Base-by-base conservation (phyloP, 2,888 invertebrate genomes). In the Synergus japonicus region DNA sequence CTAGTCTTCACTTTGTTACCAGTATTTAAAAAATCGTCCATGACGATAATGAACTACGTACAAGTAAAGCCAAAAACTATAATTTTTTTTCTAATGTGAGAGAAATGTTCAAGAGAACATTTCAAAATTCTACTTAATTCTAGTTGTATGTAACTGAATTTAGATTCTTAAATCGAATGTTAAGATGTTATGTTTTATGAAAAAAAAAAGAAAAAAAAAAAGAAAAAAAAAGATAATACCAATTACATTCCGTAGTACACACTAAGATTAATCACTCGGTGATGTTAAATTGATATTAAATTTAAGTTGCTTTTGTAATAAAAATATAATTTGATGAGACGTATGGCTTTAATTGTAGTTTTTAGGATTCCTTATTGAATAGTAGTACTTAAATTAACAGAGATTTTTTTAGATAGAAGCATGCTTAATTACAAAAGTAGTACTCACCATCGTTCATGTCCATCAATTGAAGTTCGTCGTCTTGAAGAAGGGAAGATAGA, bases 381-480 rank as follows among this genome's bases (percentile, higher is more conserved):
- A 0, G 9, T 5, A 22, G 22, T 60, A 60, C 9, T 18, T 18
- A 46, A 13, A 46, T 3, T 12, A 18, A 4, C 9, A 8, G 10
- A 60, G 4, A 22, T 22, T 60, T 3, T 1, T 60, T 60, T 60
- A 9, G 18, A 5, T 18, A 2, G 9, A n/a, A 58, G 58, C 58
- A 58, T 58, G 1, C 5, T 18, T 18, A 22, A 66, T 43, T 13
- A 46, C 64, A 44, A 64, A 81, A 73, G 76, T 77, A 60, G 78
- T 87, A 93, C 95, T 93, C 92, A 97, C 97, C 96, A 93, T 97
- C 97, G 88, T 96, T 96, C 94, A 97, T 97, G 88, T 97, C 97
- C 97, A 98, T 97, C 76, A 97, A 94, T 90, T 97, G 97, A 54
- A 97, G 93, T 89, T 97, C 97, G 89, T 97, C 97, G 86, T 97